phyloP scores from a whole-genome alignment of 2,888 invertebrate genomes.

The Bombyx huttoni region DNA sequence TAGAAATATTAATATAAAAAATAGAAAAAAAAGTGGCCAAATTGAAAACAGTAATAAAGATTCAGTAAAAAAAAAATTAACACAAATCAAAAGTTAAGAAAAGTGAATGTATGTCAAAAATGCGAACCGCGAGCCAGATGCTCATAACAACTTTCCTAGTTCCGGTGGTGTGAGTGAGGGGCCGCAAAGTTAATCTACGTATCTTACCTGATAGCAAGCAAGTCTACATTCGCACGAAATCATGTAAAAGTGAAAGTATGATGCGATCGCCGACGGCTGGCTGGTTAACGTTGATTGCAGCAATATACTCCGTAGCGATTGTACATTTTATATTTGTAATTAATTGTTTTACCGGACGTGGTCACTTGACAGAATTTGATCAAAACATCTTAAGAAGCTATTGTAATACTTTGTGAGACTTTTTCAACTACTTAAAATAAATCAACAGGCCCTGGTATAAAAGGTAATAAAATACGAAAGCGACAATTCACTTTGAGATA shows the following conservation, averaged over 20 bases:
- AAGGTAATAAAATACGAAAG: too few species aligned
- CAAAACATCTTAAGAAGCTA: too few species aligned
- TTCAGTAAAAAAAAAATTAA: too few species aligned
- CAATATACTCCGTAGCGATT: neutral
- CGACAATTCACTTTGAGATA: too few species aligned
- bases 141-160: slow-evolving; percentile 58
- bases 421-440: too few species aligned
- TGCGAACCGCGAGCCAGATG: slow-evolving; percentile 13
- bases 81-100: neutral
- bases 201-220: slow-evolving; percentile 21
- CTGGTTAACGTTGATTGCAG: slow-evolving; percentile 11
- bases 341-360: neutral
- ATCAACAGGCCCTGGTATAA: too few species aligned
- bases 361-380: too few species aligned
- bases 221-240: slow-evolving; percentile 49
- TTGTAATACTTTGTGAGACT: too few species aligned
- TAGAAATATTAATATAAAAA: too few species aligned
- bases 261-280: slow-evolving; percentile 40
- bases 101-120: slow-evolving; percentile 17
- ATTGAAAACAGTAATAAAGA: too few species aligned
- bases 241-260: slow-evolving; percentile 65
- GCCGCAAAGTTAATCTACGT: slow-evolving; percentile 26
- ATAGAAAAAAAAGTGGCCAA: too few species aligned
- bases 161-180: slow-evolving; percentile 40
- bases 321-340: neutral